Conservation (phyloP, 2,888 invertebrate species). For the Luperina testacea region DNA sequence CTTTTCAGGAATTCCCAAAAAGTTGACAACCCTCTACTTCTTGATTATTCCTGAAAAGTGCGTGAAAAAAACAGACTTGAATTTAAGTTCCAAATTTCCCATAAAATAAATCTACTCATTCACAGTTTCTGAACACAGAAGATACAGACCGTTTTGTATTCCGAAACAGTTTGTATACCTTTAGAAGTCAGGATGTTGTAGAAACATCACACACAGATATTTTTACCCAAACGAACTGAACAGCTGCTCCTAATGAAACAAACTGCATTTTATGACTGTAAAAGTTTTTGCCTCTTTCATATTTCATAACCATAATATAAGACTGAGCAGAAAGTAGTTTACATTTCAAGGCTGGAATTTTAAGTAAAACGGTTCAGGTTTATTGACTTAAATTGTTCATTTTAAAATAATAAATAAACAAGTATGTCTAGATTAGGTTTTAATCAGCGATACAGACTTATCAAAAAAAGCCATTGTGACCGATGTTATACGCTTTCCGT, state of each 20-base stretch:
- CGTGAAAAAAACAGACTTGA: neutral
- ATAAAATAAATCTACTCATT: neutral
- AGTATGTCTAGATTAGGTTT: neutral
- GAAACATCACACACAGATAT: slow-evolving; percentile 79
- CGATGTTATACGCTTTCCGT: neutral
- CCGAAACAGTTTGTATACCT: slow-evolving; percentile 17
- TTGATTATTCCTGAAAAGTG: neutral
- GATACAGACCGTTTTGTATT: slow-evolving; percentile 18
- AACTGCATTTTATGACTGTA: slow-evolving; percentile 66
- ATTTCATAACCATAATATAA: slow-evolving; percentile 56
- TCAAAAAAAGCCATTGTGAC: neutral
- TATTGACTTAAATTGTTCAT: slow-evolving; percentile 29
- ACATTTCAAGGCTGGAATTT: slow-evolving; percentile 59
- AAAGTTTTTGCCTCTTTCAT: slow-evolving; percentile 56
- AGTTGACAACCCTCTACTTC: neutral
- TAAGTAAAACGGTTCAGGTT: slow-evolving; percentile 33
- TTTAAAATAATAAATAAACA: neutral
- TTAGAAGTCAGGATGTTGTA: slow-evolving; percentile 65
- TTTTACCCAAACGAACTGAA: slow-evolving; percentile 77
- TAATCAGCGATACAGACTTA: neutral
- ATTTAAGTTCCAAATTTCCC: neutral
- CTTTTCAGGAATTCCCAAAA: neutral
- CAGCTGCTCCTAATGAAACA: slow-evolving; percentile 76
- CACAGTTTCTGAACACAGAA: neutral
- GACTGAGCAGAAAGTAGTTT: slow-evolving; percentile 61